Percentiles rank a stretch among this genome's conserved stretches.
phyloP scores from a whole-genome alignment of 1,140 invertebrate species.

The Lepidurus packardi region DNA sequence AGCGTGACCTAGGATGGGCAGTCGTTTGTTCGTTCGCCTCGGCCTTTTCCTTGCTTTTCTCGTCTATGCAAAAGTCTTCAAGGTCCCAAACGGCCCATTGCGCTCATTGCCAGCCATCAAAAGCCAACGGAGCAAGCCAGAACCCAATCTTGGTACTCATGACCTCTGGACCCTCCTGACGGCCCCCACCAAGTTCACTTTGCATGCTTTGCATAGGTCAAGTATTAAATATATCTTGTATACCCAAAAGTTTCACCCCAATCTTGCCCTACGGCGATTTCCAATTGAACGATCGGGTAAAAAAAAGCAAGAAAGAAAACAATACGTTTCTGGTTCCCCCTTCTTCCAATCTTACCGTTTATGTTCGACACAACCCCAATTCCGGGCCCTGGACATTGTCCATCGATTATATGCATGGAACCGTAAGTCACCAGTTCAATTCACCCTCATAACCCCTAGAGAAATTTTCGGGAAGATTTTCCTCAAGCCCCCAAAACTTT shows the following conservation, averaged over 20 bases:
- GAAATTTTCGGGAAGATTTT: background rate
- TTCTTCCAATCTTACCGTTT: background rate
- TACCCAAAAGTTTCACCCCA: background rate
- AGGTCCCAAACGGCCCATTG: slow-evolving; percentile 4
- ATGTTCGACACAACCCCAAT: background rate
- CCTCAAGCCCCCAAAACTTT: background rate
- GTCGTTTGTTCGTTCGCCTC: background rate
- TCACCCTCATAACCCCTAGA: slow-evolving; percentile 6
- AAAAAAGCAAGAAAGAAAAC: background rate
- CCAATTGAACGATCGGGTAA: background rate
- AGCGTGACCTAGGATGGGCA: slow-evolving; percentile 9
- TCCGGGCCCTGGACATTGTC: background rate
- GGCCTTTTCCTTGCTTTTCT: background rate
- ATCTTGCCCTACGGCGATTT: slow-evolving; percentile 8
- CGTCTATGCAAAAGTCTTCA: background rate
- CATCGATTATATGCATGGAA: slow-evolving; percentile 18
- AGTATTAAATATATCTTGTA: background rate
- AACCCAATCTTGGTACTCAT: slow-evolving; percentile 3
- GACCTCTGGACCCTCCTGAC: background rate
- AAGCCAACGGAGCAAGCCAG: slow-evolving; percentile 13
- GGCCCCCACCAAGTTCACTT: slow-evolving; percentile 1
- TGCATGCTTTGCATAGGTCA: slow-evolving; percentile 19
- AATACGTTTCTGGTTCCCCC: background rate
- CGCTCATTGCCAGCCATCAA: slow-evolving; percentile 9
- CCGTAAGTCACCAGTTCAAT: slow-evolving; percentile 15